phyloP scores from a whole-genome alignment of 1,140 invertebrate genomes.

The Camponotus floridanus region DNA sequence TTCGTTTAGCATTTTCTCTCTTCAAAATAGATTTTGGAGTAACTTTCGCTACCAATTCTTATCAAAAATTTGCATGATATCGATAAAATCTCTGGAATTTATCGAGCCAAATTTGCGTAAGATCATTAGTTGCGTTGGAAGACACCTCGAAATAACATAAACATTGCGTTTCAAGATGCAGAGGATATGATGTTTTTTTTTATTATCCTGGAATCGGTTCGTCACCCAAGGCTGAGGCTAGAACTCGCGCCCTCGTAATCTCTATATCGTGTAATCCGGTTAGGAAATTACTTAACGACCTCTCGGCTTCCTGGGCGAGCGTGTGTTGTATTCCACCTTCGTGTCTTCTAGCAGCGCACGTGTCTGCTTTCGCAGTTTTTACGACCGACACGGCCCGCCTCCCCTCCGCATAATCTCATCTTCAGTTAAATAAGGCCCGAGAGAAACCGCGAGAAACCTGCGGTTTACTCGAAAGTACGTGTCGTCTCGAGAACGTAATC shows the following conservation, averaged over 20 bases:
- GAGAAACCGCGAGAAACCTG: constrained; percentile 21
- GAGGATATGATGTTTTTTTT: not conserved
- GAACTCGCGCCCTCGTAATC: constrained; percentile 18
- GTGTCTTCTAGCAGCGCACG: not conserved
- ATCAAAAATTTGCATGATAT: constrained; percentile 1
- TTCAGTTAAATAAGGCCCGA: constrained; percentile 1
- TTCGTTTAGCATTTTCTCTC: too few relatives aligned
- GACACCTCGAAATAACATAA: not conserved
- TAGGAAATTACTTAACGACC: constrained; percentile 71
- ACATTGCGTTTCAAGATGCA: not conserved
- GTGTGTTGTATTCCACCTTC: not conserved
- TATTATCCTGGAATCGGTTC: not conserved
- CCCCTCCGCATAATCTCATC: constrained; percentile 23
- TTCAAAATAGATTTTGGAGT: not conserved
- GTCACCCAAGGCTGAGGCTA: too few relatives aligned
- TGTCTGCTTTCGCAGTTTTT: constrained; percentile 20
- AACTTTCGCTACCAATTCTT: not conserved
- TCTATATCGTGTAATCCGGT: constrained; percentile 55
- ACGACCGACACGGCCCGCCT: not conserved
- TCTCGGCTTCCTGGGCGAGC: constrained; percentile 40
- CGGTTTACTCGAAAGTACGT: not conserved
- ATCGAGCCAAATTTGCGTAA: not conserved
- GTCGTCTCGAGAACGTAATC: constrained; percentile 1
- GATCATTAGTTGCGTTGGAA: not conserved
- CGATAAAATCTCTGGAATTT: not conserved